Base-by-base conservation (phyloP, 2,797 vertebrate species). In the Anolis apletophallus region DNA sequence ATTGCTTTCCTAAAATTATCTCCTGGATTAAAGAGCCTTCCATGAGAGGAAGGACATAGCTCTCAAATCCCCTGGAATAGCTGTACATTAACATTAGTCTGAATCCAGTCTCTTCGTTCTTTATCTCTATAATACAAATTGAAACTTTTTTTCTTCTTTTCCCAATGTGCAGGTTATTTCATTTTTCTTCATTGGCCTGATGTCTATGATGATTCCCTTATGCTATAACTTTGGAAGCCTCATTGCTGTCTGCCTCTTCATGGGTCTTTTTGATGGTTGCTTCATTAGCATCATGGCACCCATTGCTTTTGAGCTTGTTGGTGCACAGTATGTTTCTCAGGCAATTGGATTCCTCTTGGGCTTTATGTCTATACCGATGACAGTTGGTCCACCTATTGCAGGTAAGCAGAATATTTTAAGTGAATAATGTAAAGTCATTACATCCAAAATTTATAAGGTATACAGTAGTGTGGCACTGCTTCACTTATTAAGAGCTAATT, bases 251-350 rank as follows among this genome's bases (percentile, higher is more conserved):
- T 99, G 98, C 89, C 97, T 99, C 88, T 93, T 99, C 86, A 99
- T 99, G 99, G 99, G 99, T 14, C 93, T 99, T 82, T 99, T 99
- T 54, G 99, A 99, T 0, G 99, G 99, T 86, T 99, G 98, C 94
- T 99, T 99, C 95, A 99, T 99, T 96, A 98, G 97, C 89, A 99
- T 99, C 89, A 99, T 99, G 99, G 99, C 98, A 14, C 99, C 99
- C 17, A 99, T 99, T 77, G 99, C 99, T 90, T 99, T 99, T 2
- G 98, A 99, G 93, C 96, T 99, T 67, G 98, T 99, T 2, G 98
- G 98, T 12, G 75, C 97, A 52, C 93, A 97, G 17, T 96, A 98
- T 46, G 98, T 98, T 84, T 99, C 98, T 26, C 98, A 99, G 93
- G 99, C 98, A 90, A 99, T 99, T 4, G 99, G 99, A 93, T 99